Evolutionary conservation across 2,888 invertebrate species (phyloP).

Genomic region (Melanchra persicariae): DNA sequence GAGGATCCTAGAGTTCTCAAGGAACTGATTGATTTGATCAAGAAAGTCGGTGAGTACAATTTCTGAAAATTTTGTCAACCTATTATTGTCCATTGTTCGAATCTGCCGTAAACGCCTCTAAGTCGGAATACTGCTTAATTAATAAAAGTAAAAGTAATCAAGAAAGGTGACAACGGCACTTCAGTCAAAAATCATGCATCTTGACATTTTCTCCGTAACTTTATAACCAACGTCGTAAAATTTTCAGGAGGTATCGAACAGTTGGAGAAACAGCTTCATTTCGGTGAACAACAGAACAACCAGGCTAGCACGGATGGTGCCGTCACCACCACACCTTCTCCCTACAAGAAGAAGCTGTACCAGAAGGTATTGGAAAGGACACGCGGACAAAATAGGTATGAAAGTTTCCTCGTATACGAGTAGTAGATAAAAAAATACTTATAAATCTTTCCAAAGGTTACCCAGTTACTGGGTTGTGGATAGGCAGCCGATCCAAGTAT

Average conservation of each 20-base stretch:
- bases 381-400: conserved; percentile 83
- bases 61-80: no score
- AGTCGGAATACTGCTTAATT: no score
- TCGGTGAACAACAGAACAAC: conserved; percentile 74
- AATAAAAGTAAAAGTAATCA: no score
- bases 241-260: conserved; percentile 94
- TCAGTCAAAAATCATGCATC: no score
- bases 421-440: no score
- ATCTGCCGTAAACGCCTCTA: no score
- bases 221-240: no score
- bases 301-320: conserved; percentile 83
- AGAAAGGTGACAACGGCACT: no score
- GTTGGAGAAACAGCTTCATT: conserved; percentile 94
- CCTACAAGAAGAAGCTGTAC: conserved; percentile 94
- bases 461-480: neutral
- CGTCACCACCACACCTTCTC: conserved; percentile 90
- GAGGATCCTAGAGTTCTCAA: conserved; percentile 95
- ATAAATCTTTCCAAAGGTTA: no score
- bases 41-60: conserved; percentile 93
- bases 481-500: no score
- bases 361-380: conserved; percentile 92
- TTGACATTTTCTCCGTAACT: no score
- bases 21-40: conserved; percentile 95
- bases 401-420: neutral
- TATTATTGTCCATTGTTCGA: no score